Conservation (phyloP, 2,888 invertebrate species). For the Nymphalis c-album region DNA sequence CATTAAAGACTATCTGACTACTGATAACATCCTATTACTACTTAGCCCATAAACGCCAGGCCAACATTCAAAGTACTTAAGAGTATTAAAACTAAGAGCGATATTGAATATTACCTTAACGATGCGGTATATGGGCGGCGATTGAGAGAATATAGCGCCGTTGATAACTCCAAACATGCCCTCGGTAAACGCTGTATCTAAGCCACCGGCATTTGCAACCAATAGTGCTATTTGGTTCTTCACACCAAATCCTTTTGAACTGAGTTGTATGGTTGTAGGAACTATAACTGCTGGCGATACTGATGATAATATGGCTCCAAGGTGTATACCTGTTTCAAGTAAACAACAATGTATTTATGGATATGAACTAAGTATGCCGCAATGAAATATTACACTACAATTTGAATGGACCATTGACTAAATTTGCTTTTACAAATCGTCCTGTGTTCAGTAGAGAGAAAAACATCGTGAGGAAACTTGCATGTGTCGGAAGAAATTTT, state of each 20-base stretch:
- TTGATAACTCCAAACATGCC: slow-evolving; percentile 94
- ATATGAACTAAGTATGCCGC: not conserved
- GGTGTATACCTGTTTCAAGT: slow-evolving; percentile 82
- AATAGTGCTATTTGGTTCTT: slow-evolving; percentile 95
- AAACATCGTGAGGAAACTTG: too few species aligned
- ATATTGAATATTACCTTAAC: slow-evolving; percentile 58
- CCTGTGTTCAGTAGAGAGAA: too few species aligned
- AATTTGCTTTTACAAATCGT: too few species aligned
- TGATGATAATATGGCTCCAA: slow-evolving; percentile 93
- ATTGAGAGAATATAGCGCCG: slow-evolving; percentile 91
- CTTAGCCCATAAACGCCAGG: slow-evolving; percentile 18
- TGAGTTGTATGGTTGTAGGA: slow-evolving; percentile 90
- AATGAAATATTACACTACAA: too few species aligned
- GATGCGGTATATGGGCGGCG: slow-evolving; percentile 81
- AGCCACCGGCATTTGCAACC: slow-evolving; percentile 95
- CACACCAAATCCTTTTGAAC: slow-evolving; percentile 91
- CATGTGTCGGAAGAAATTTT: too few species aligned
- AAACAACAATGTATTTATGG: not conserved
- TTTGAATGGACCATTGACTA: too few species aligned
- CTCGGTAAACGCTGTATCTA: slow-evolving; percentile 97
- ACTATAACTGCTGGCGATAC: slow-evolving; percentile 98
- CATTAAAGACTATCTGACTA: slow-evolving; percentile 23
- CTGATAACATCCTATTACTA: slow-evolving; percentile 27
- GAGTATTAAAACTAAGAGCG: slow-evolving; percentile 23
- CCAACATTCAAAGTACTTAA: slow-evolving; percentile 30